phyloP scores from a whole-genome alignment of 2,888 invertebrate genomes.

The Cyrtodaria siliqua region DNA sequence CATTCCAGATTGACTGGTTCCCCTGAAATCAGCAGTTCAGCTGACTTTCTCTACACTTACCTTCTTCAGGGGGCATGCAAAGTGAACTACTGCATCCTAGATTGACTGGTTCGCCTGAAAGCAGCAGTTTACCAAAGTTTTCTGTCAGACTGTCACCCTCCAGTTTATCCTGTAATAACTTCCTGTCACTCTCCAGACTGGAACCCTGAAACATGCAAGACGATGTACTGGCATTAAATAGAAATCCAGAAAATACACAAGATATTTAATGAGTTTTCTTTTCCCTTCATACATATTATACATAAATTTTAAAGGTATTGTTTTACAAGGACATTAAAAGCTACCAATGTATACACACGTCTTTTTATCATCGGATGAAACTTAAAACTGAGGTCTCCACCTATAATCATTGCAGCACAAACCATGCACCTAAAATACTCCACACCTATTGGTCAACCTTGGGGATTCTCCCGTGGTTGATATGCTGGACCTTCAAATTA shows the following conservation, averaged over 20 bases:
- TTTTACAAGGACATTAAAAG: too few species aligned
- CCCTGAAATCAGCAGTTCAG: constrained; percentile 68
- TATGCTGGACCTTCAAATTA: too few species aligned
- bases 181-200: constrained; percentile 39
- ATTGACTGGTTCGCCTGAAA: constrained; percentile 71
- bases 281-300: too few species aligned
- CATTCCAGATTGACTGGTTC: constrained; percentile 70
- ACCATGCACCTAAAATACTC: too few species aligned
- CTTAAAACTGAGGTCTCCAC: too few species aligned
- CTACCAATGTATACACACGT: too few species aligned
- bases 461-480: too few species aligned
- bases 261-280: too few species aligned
- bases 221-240: not conserved
- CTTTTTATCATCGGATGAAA: too few species aligned
- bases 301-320: constrained; percentile 13
- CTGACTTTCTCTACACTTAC: constrained; percentile 64
- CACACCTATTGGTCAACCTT: too few species aligned
- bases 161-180: constrained; percentile 54
- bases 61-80: constrained; percentile 68
- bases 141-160: constrained; percentile 47
- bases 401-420: too few species aligned
- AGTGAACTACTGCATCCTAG: constrained; percentile 63
- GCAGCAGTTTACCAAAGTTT: constrained; percentile 67
- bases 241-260: too few species aligned
- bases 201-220: constrained; percentile 24